These are phyloP conservation scores for Jordanella pulchra DNA, from an alignment of 2,797 vertebrate species.

Conservation along the genomic window DNA sequence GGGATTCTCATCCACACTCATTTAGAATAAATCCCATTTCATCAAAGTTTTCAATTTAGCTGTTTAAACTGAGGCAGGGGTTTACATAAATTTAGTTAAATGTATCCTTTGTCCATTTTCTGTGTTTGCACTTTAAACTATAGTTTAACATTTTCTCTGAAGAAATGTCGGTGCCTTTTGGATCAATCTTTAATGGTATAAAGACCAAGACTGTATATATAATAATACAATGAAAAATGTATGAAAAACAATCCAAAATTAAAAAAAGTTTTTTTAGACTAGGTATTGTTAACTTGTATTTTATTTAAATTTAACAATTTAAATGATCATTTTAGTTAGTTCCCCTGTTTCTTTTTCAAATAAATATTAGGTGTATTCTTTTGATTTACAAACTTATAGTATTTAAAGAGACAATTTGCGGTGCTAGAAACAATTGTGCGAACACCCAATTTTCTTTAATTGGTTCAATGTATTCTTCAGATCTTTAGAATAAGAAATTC, in stretches of 20 bases:
- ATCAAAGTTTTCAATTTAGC: background rate
- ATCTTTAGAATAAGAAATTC: too few species aligned
- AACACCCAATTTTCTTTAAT: too few species aligned
- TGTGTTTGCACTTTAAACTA: background rate
- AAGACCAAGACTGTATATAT: too few species aligned
- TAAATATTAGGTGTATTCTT: background rate
- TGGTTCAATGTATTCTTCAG: too few species aligned
- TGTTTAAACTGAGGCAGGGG: background rate
- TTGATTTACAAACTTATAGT: background rate
- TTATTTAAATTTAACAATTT: too few species aligned
- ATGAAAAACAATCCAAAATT: too few species aligned
- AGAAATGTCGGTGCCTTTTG: background rate
- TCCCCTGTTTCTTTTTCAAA: background rate
- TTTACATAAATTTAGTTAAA: background rate
- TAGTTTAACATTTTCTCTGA: background rate
- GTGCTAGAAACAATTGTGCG: too few species aligned
- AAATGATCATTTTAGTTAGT: background rate
- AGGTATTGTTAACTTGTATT: too few species aligned
- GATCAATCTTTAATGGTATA: too few species aligned
- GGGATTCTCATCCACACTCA: background rate
- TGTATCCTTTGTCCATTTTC: background rate
- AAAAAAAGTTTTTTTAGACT: too few species aligned
- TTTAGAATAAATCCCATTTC: background rate
- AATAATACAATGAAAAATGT: too few species aligned
- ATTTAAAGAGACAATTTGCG: background rate